These are phyloP conservation scores for Austrolebias charrua DNA, from an alignment of 2,797 vertebrate species.

Conservation along the genomic window DNA sequence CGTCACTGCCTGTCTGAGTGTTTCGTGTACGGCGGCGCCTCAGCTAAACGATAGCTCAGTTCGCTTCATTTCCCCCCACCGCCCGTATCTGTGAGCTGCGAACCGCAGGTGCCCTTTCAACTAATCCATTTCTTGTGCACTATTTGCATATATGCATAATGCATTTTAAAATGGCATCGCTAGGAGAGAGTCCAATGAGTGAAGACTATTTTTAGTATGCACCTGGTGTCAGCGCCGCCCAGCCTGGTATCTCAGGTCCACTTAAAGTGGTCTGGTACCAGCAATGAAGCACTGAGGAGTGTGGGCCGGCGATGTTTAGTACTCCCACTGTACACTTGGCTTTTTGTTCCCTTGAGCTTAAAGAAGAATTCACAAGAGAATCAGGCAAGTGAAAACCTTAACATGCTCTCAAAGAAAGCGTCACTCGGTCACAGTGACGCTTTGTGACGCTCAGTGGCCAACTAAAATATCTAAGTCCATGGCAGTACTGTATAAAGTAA, in stretches of 20 bases:
- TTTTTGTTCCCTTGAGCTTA: slow-evolving; percentile 33
- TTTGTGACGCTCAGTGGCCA: too few species aligned
- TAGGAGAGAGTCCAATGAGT: slow-evolving; percentile 71
- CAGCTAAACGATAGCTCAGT: slow-evolving; percentile 56
- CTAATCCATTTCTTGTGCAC: slow-evolving; percentile 68
- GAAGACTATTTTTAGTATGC: slow-evolving; percentile 73
- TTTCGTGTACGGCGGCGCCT: slow-evolving; percentile 55
- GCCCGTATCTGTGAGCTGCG: slow-evolving; percentile 61
- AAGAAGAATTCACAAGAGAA: slow-evolving; percentile 37
- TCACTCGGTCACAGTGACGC: slow-evolving; percentile 45
- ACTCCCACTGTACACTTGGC: slow-evolving; percentile 4
- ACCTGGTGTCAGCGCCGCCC: slow-evolving; percentile 65
- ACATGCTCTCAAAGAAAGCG: slow-evolving; percentile 44
- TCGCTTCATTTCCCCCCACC: slow-evolving; percentile 66
- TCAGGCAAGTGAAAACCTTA: slow-evolving; percentile 62
- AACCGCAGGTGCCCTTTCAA: slow-evolving; percentile 76
- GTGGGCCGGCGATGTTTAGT: slow-evolving; percentile 31
- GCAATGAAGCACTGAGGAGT: slow-evolving; percentile 28
- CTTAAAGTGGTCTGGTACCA: slow-evolving; percentile 52
- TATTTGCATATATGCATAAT: slow-evolving; percentile 82
- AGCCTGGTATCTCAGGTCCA: slow-evolving; percentile 57
- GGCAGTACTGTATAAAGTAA: too few species aligned
- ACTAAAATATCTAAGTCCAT: too few species aligned
- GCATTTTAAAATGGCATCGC: slow-evolving; percentile 70
- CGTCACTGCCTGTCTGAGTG: slow-evolving; percentile 43